A percentile compares a stretch with the other conserved stretches of the same genome.
Conservation (phyloP, 2,888 invertebrate species). For the Stegana nigrithorax region DNA sequence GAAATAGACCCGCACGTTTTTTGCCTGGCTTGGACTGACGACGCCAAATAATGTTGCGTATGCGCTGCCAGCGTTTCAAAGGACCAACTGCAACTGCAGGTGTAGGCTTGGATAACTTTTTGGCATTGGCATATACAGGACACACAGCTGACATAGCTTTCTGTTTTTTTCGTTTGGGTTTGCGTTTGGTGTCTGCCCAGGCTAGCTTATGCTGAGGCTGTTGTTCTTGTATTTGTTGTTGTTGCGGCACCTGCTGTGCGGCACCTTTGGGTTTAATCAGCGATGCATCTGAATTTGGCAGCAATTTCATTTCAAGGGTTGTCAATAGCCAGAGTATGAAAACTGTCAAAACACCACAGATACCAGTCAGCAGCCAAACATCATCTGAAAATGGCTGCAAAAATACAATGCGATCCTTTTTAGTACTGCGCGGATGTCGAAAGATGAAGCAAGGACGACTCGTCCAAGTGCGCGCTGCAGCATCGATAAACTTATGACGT, state of each 20-base stretch:
- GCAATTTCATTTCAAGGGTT: constrained; percentile 46
- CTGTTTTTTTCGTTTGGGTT: no score
- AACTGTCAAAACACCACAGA: constrained; percentile 63
- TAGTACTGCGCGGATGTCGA: constrained; percentile 75
- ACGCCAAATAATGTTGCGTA: constrained; percentile 22
- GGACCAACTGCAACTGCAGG: constrained; percentile 13
- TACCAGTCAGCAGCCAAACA: constrained; percentile 72
- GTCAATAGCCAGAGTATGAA: constrained; percentile 53
- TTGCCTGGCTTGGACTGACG: constrained; percentile 23
- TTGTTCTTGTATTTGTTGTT: constrained; percentile 5
- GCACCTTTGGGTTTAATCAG: constrained; percentile 50
- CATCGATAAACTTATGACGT: constrained; percentile 71
- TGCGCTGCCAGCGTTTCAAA: constrained; percentile 37
- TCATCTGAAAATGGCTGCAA: constrained; percentile 72
- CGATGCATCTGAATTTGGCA: constrained; percentile 39
- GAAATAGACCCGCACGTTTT: constrained; percentile 51
- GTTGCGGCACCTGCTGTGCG: constrained; percentile 22
- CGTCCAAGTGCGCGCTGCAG: constrained; percentile 58
- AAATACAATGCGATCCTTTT: constrained; percentile 74
- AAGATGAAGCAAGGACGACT: constrained; percentile 76
- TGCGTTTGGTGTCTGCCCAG: no score
- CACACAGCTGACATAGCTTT: no score
- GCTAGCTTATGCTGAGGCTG: no score
- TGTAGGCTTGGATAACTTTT: no score
- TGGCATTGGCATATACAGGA: not conserved